Base-by-base conservation (phyloP, 2,888 invertebrate species). In the Nemurella pictetii region DNA sequence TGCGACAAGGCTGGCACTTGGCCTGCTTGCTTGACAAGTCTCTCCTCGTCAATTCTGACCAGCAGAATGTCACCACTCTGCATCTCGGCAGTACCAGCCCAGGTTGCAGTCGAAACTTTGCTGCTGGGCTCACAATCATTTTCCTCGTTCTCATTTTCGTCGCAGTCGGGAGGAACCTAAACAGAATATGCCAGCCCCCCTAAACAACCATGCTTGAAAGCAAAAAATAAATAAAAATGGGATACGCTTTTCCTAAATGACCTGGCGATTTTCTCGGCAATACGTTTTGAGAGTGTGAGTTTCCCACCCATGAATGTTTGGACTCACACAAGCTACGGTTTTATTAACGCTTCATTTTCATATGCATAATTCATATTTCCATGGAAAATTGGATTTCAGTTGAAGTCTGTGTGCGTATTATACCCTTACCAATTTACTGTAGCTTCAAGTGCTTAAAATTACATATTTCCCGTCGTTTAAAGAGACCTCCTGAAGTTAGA, bases 11-110 rank as follows among this genome's bases (percentile, higher is more conserved):
- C n/a, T n/a, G 29, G 29, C 78, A 78, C 27, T 78, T 30, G 27
- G 5, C 29, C 26, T 2, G 35, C 80, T 3, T 30, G 36, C 20
- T 35, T 26, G 26, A 83, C 73, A 3, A 86, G 86, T 7, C 86
- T 90, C 84, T 93, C 91, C 90, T 94, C 94, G 88, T 94, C 93
- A 90, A 95, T 94, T 90, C 94, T 93, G 80, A 95, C 94, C 89
- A 94, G 92, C 87, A 95, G 92, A 87, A 94, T 94, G 90, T 95
- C 95, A 26, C 94, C 95, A 87, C 93, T 94, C 90, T 95, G 95
- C 87, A 95, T 94, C 90, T 94, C 94, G 55, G 93, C 93, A 86
- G 93, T 91, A 80, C 93, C 94, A 88, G 94, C 93, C 94, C 94
- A 94, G 86, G 93, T 93, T 87, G 93, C 91, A 87, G 93, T 91